Conservation (phyloP, 2,888 invertebrate genomes). For the Blomia tropicalis region DNA sequence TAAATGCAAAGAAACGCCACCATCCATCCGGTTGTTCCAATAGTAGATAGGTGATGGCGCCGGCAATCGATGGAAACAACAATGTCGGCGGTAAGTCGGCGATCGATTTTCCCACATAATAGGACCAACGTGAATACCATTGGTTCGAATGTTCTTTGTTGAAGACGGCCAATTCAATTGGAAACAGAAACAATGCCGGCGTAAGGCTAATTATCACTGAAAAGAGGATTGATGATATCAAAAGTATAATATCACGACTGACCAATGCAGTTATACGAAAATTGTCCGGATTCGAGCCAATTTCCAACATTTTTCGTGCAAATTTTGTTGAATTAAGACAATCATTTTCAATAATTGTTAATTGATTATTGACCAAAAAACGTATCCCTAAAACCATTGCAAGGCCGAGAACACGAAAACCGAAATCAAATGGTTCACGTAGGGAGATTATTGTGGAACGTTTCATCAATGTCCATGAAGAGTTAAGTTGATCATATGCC, state of each 20-base stretch:
- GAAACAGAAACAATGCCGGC: constrained; percentile 19
- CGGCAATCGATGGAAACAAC: constrained; percentile 10
- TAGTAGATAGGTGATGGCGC: constrained; percentile 4
- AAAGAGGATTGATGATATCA: constrained; percentile 15
- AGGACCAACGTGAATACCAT: constrained; percentile 22
- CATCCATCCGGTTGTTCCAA: not conserved
- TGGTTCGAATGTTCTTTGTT: constrained; percentile 20
- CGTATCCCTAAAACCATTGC: not conserved
- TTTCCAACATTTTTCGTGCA: not conserved
- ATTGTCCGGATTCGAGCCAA: not conserved
- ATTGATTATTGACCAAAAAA: not conserved
- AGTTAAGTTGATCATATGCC: constrained; percentile 9
- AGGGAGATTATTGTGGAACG: constrained; percentile 11
- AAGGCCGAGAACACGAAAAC: not conserved
- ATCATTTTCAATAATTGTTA: not conserved
- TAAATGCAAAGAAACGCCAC: constrained; percentile 14
- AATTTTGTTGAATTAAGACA: constrained; percentile 1
- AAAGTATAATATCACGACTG: constrained; percentile 7
- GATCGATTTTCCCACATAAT: constrained; percentile 16
- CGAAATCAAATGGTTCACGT: constrained; percentile 7
- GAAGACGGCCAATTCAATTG: constrained; percentile 9
- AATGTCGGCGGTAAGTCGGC: constrained; percentile 14
- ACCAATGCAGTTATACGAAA: not conserved
- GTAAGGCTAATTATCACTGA: constrained; percentile 6
- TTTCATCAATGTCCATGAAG: constrained; percentile 11